Conservation (phyloP, 2,888 invertebrate species). For the Arge pagana region DNA sequence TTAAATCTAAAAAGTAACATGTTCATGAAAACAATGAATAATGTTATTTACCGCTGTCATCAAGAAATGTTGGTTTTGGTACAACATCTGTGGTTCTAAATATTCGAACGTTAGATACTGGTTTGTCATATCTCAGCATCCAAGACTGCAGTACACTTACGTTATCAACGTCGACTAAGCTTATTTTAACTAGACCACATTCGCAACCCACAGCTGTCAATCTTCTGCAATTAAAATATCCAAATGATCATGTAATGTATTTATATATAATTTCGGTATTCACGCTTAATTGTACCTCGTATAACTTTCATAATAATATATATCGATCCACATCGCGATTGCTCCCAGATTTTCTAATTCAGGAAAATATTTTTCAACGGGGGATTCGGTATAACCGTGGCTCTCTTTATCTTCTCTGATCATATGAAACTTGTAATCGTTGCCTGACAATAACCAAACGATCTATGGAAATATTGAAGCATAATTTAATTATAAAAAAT, state of each 20-base stretch:
- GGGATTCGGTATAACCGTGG: conserved; percentile 64
- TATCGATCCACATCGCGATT: conserved; percentile 63
- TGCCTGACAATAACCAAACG: conserved; percentile 69
- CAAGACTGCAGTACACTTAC: conserved; percentile 60
- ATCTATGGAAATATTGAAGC: too few relatives aligned
- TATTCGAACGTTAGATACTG: conserved; percentile 63
- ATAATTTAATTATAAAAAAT: too few relatives aligned
- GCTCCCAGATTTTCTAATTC: conserved; percentile 63
- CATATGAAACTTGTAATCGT: conserved; percentile 68
- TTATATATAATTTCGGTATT: conserved; percentile 3
- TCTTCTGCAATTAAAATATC: conserved; percentile 52
- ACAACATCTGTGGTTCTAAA: conserved; percentile 49
- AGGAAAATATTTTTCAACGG: conserved; percentile 64
- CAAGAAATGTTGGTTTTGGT: conserved; percentile 40
- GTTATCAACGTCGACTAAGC: conserved; percentile 59
- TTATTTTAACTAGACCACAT: conserved; percentile 65
- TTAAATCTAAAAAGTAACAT: conserved; percentile 12
- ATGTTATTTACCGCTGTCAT: conserved; percentile 31
- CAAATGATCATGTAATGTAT: background rate
- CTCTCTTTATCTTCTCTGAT: conserved; percentile 65
- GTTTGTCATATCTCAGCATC: conserved; percentile 62
- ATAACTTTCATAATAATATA: conserved; percentile 59
- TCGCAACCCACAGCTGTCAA: conserved; percentile 66
- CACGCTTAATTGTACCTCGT: conserved; percentile 52
- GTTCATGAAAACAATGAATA: conserved; percentile 15